Evolutionary conservation across 2,113 vertebrate genomes (phyloP).

Genomic region (Carassius carassius): DNA sequence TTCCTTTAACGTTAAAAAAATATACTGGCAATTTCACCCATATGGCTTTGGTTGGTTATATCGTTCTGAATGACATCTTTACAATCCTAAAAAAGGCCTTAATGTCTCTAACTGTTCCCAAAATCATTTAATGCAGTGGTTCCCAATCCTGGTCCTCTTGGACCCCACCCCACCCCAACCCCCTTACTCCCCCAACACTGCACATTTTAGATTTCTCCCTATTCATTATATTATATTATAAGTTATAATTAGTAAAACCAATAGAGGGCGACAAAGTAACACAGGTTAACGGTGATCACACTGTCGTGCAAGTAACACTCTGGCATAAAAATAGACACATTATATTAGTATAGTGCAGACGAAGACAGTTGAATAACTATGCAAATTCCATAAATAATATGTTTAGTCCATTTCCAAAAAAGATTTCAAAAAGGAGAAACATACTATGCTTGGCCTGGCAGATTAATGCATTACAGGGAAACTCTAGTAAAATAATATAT

Average conservation of each 20-base stretch:
- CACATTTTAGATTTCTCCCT: no score
- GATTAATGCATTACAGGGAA: neutral
- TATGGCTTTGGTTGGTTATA: no score
- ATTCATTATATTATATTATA: no score
- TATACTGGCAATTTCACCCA: no score
- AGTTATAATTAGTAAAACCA: neutral
- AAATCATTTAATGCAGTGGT: neutral
- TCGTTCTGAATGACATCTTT: neutral
- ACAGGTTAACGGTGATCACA: neutral
- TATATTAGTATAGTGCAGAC: neutral
- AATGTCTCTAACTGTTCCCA: neutral
- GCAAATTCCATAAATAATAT: neutral
- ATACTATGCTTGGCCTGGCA: neutral
- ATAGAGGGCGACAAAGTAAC: neutral
- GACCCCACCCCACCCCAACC: no score
- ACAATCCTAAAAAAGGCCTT: neutral
- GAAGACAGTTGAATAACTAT: no score
- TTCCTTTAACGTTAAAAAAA: neutral
- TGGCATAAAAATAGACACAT: neutral
- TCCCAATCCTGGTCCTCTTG: no score
- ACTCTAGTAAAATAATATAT: neutral
- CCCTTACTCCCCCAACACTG: no score
- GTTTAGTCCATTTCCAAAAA: no score
- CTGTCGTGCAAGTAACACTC: no score
- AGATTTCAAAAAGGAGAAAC: neutral